Evolutionary conservation across 2,113 vertebrate species (phyloP), one percentile per base, ranked within the genome.

Genomic region (Manacus vitellinus): DNA sequence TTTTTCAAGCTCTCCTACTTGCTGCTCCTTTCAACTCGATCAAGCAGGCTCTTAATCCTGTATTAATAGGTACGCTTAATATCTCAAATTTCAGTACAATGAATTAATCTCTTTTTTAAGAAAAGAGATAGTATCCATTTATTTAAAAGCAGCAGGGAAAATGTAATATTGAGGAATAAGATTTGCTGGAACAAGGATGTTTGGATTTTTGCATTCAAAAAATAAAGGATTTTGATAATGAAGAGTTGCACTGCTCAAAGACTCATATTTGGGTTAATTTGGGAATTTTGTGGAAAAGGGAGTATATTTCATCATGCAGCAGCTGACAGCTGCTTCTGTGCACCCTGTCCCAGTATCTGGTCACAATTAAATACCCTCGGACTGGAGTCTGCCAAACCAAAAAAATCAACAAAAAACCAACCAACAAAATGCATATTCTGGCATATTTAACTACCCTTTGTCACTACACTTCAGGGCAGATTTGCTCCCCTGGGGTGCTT

Each of bases 121-220:
- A 54, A 55, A 71, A 4, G 7, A 90, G 25, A 12, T 49, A 55
- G 41, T 75, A 41, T 5, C 5, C 31, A 28, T 17, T 47, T 62
- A 62, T 35, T 16, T 17, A 82, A 81, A 78, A 63, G 18, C 22
- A 86, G 9, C 31, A 58, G 15, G 11, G 63, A 56, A 39, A 81
- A 44, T 13, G 19, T 1, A 25, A n/a, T 12, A 56, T 2, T 7
- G 9, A 88, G 6, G 31, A 66, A 0, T 31, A 68, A 44, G 12
- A 73, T 54, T 39, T 62, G 3, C n/a, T 62, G 13, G 17, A 83
- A 54, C 16, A 66, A 58, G 2, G 4, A 78, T 33, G 14, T 18
- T 46, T 30, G 8, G 28, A 59, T 63, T 72, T 91, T 68, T 51
- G 16, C 35, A 37, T 63, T 43, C 4, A 66, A 33, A 61, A 83